Evolutionary conservation across 2,797 vertebrate genomes (phyloP), one percentile per base, ranked within the genome.

Genomic region (Ptychobarbus kaznakovi): DNA sequence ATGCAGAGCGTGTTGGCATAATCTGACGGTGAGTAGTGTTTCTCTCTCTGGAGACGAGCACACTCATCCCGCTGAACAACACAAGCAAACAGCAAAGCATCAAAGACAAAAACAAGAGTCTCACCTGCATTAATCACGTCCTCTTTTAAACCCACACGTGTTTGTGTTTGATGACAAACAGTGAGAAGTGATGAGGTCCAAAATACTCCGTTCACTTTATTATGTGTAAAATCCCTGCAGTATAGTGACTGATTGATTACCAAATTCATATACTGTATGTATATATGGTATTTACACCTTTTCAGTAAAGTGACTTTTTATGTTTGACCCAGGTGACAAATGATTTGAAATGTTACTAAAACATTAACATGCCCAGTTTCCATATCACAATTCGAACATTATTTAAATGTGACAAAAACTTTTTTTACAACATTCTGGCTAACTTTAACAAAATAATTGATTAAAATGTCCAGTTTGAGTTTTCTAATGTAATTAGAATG

Each of bases 1-100:
- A 86, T 86, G 84, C 80, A 56, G 81, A 85, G 53, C 86, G 53
- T 72, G 80, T 58, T 69, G 28, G 51, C 28, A 51, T 83, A 86
- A 77, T 77, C 83, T 86, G 56, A 75, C 51, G 69, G 49, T 75
- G n/a, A 69, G 80, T 82, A 70, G 82, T 86, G 63, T 49, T 81
- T 80, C 70, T 86, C 80, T 85, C 80, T 61, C 74, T 16, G 2
- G 77, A 81, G 86, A 81, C 6, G 3, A 49, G 75, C 35, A 28
- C 73, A 25, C 69, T 77, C 83, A 73, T 79, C 63, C 42, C 18
- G 20, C 49, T 76, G 61, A 82, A 65, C 25, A 46, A 69, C 72
- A 61, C 70, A 81, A 49, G 75, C 63, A 79, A 81, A 22, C 80
- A 32, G 49, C 28, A 56, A 65, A 44, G 44, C 68, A 69, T 86